Percentiles rank a stretch among this genome's conserved stretches.
These are phyloP conservation scores for Philereme transversata DNA, from an alignment of 2,888 invertebrate genomes.

Conservation along the genomic window DNA sequence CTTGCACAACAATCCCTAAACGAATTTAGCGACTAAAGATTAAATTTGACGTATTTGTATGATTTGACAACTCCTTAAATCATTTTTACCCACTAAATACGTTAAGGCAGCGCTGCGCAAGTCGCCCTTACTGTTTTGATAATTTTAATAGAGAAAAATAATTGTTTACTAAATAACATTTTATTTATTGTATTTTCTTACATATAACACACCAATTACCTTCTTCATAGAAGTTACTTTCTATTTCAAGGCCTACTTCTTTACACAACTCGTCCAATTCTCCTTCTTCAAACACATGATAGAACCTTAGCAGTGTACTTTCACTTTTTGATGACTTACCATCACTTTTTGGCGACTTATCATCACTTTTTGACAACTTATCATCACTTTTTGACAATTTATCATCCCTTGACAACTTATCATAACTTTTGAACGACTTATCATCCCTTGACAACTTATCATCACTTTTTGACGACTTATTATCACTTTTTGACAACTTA, in stretches of 20 bases:
- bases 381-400: constrained; percentile 1
- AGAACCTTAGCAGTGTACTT: constrained; percentile 91
- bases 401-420: too few species aligned
- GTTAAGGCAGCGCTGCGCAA: too few species aligned
- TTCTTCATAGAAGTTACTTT: constrained; percentile 94
- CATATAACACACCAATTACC: constrained; percentile 97
- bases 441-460: too few species aligned
- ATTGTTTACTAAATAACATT: background rate
- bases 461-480: constrained; percentile 58
- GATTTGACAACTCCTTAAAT: too few species aligned
- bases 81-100: too few species aligned
- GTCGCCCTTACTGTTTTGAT: too few species aligned
- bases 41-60: too few species aligned
- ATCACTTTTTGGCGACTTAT: constrained; percentile 3
- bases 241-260: constrained; percentile 80
- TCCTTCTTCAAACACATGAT: constrained; percentile 95
- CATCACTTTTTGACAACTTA: constrained; percentile 3
- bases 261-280: constrained; percentile 89
- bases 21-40: too few species aligned
- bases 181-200: constrained; percentile 78
- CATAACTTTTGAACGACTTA: too few species aligned
- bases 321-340: constrained; percentile 51
- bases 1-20: too few species aligned
- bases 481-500: too few species aligned
- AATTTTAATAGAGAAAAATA: too few species aligned